Base-by-base conservation (phyloP, 2,888 invertebrate genomes). In the Heliconius hortense region DNA sequence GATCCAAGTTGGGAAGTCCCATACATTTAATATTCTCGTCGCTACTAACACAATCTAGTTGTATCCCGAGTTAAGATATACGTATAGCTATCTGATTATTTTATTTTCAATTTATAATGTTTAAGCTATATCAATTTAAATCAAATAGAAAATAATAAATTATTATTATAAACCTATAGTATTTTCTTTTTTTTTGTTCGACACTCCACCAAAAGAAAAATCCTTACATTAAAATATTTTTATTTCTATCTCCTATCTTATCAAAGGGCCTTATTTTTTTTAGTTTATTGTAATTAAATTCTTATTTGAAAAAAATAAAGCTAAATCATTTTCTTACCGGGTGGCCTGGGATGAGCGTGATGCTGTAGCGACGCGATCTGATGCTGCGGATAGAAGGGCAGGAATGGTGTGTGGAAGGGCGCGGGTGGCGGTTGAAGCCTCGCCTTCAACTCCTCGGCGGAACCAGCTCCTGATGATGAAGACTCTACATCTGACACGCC, bases 401-500 rank as follows among this genome's bases (percentile, higher is more conserved):
- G 95, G 93, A 96, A 95, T 78, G 94, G 93, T 78, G 94, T 82
- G 86, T 93, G 93, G 90, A 95, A 95, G 78, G 94, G 91, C 80
- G 92, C 87, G 15, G 92, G 93, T 79, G 96, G 95, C 76, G 97
- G 97, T 90, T 97, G 97, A 82, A 98, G 95, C 82, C 98, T 95
- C 76, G 97, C 97, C 94, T 98, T 98, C 86, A 98, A 94, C 92
- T 98, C 98, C 90, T 98, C 97, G 78, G 95, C 96, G 31, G 95
- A 96, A 74, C 96, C 96, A 11, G 96, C 97, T 79, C 96, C 96
- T 64, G 96, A 96, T 83, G 98, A 98, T 80, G 98, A 98, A 83
- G 98, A 98, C 94, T 99, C 99, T 85, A 99, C 98, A 93, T 99
- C 99, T 77, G 98, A 98, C 73, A 99, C 98, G 79, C 99, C 99